Evolutionary conservation across 1,140 invertebrate species (phyloP).

Genomic region (Achroia grisella): DNA sequence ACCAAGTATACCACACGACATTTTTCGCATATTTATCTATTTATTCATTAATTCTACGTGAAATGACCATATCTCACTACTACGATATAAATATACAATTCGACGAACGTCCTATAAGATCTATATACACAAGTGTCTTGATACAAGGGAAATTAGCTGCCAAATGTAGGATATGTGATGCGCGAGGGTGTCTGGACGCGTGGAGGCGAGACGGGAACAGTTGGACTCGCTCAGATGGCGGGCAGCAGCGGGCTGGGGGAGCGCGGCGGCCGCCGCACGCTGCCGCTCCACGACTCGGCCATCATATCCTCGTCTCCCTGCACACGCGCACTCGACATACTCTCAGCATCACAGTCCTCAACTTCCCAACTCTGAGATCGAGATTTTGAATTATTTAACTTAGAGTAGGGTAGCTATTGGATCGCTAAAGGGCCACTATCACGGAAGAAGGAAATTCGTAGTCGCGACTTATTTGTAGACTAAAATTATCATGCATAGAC

Average conservation of each 20-base stretch:
- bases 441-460: conserved; percentile 11
- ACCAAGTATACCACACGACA: not conserved
- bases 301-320: conserved; percentile 73
- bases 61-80: conserved; percentile 2
- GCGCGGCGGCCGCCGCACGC: conserved; percentile 45
- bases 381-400: conserved; percentile 60
- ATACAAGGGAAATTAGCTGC: conserved; percentile 19
- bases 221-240: conserved; percentile 34
- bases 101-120: conserved; percentile 4
- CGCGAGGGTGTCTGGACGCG: conserved; percentile 4
- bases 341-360: conserved; percentile 68
- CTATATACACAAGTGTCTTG: conserved; percentile 12
- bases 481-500: conserved; percentile 11
- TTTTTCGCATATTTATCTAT: conserved; percentile 3
- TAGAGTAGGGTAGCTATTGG: conserved; percentile 26
- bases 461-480: too few species aligned
- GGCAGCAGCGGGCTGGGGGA: conserved; percentile 61
- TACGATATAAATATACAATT: conserved; percentile 9
- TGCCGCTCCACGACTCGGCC: conserved; percentile 54
- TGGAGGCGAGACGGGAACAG: not conserved
- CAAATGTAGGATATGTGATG: conserved; percentile 28
- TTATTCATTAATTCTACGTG: not conserved
- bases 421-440: conserved; percentile 17
- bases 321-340: conserved; percentile 71
- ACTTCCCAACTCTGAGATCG: conserved; percentile 70